Evolutionary conservation across 2,113 vertebrate species (phyloP), one percentile per base, ranked within the genome.

Genomic region (Syngnathus floridae): DNA sequence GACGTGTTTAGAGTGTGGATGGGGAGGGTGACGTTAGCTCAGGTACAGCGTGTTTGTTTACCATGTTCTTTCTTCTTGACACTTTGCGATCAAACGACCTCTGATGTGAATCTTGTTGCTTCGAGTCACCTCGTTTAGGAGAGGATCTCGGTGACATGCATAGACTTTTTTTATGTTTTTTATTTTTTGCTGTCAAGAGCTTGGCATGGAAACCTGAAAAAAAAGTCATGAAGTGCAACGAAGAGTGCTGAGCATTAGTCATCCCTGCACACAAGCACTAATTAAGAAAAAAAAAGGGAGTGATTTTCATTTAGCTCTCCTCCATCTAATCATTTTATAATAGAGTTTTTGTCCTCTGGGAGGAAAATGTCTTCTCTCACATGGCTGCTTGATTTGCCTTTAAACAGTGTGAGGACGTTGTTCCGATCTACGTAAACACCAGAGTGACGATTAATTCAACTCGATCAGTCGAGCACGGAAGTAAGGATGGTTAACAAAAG

Each of bases 231-330:
- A 40, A 59, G 57, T 40, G 35, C 56, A 58, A 36, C 17, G 36
- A 17, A 35, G 17, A 37, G 37, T 10, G 5, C 17, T 60, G 57
- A 40, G 57, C 36, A n/a, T 60, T 40, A n/a, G 36, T 59, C 57
- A 60, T 60, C 38, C 38, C 37, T 60, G 57, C 37, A 41, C 37
- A 41, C 19, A 6, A 40, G 5, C 58, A 41, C 58, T 60, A 60
- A 60, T 60, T 41, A 60, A 60, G 19, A 3, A 41, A 4, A 22
- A n/a, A 58, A 19, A 10, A 36, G 31, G 22, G 36, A 59, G 19
- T n/a, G 57, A 59, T 59, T 40, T 59, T 38, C 57, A 59, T 59
- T 38, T 59, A n/a, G 57, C 57, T 11, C 36, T 59, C 58, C 58
- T 19, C 19, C 58, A 41, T 40, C 38, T 41, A n/a, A 41, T 60